Evolutionary conservation across 2,113 vertebrate species (phyloP).

Genomic region (Mixornis gularis): DNA sequence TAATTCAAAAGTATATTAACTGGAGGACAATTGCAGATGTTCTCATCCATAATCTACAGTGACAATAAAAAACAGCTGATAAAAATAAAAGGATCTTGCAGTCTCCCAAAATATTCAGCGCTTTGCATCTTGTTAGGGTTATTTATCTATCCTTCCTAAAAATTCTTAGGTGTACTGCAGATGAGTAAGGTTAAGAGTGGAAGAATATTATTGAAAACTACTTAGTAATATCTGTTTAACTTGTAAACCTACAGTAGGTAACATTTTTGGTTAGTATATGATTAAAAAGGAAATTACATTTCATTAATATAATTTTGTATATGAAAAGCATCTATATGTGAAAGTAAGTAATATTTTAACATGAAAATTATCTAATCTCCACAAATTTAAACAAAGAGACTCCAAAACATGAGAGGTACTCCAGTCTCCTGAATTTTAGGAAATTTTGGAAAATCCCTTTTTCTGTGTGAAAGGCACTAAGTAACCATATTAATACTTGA

Average conservation of each 20-base stretch:
- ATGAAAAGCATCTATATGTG: neutral
- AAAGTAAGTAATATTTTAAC: neutral
- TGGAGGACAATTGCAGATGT: neutral
- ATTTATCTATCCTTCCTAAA: neutral
- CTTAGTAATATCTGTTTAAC: neutral
- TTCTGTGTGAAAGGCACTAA: neutral
- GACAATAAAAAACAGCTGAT: slow-evolving; percentile 20
- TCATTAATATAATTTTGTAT: neutral
- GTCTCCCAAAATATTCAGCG: neutral
- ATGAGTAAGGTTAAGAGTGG: neutral
- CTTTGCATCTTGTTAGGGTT: neutral
- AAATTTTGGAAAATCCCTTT: neutral
- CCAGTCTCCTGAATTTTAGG: neutral
- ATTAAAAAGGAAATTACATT: neutral
- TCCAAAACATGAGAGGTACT: neutral
- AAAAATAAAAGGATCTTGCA: neutral
- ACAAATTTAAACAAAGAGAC: neutral
- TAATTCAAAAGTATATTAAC: slow-evolving; percentile 19
- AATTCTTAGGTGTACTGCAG: neutral
- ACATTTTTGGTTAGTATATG: neutral
- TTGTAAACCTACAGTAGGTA: neutral
- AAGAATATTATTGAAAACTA: neutral
- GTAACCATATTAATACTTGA: neutral
- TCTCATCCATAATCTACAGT: neutral
- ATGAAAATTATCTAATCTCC: neutral